These are phyloP conservation scores for Microcebus jonahi DNA, from an alignment of 2,113 vertebrate genomes.

Conservation along the genomic window DNA sequence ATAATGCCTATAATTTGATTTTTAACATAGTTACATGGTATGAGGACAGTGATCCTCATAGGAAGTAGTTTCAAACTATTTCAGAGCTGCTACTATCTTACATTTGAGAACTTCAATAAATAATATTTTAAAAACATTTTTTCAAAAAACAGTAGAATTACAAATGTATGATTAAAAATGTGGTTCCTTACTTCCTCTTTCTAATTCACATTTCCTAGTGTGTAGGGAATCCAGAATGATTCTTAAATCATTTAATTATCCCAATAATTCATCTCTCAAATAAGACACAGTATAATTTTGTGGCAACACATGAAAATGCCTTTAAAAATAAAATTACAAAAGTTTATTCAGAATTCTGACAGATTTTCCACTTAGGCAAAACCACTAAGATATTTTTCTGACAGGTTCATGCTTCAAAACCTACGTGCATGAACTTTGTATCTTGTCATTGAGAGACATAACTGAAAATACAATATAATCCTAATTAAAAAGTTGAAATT, in stretches of 20 bases:
- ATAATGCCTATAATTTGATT: neutral
- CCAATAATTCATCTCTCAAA: neutral
- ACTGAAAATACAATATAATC: neutral
- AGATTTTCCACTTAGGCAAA: neutral
- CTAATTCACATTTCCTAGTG: neutral
- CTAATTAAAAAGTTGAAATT: constrained; percentile 31
- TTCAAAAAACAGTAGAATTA: neutral
- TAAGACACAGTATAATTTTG: neutral
- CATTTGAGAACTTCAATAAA: neutral
- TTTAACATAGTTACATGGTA: neutral
- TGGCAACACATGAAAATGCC: neutral
- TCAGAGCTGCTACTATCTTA: neutral
- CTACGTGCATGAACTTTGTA: neutral
- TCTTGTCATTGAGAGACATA: neutral
- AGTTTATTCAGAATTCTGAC: neutral
- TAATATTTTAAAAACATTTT: constrained; percentile 6
- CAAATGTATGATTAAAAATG: neutral
- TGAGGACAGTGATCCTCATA: neutral
- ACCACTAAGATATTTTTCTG: neutral
- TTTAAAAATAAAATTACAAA: neutral
- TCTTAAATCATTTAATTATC: neutral
- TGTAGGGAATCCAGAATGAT: neutral
- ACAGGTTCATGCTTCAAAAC: neutral
- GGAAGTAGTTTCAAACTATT: neutral
- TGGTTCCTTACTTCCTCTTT: neutral